A percentile compares a stretch with the other conserved stretches of the same genome.
These are phyloP conservation scores for Esperia sulphurella DNA, from an alignment of 2,888 invertebrate genomes.

Conservation along the genomic window DNA sequence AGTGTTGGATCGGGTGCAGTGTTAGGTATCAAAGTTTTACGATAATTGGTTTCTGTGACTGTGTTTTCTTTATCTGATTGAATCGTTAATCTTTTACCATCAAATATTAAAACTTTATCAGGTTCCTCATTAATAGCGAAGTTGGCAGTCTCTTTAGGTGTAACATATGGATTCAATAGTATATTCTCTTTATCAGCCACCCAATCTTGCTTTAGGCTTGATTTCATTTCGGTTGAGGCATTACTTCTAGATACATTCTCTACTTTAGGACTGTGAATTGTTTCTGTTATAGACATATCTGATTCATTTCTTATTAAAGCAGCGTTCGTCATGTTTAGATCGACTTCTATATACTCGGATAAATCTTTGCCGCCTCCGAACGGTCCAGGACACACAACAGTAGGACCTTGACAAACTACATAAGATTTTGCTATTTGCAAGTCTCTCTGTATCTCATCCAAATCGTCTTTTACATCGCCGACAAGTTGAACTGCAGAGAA, in stretches of 20 bases:
- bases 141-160: conserved; percentile 43
- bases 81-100: conserved; percentile 54
- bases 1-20: conserved; percentile 18
- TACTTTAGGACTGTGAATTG: conserved; percentile 49
- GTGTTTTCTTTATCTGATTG: conserved; percentile 32
- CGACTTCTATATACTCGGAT: conserved; percentile 61
- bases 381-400: conserved; percentile 28
- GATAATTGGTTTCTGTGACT: conserved; percentile 16
- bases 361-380: conserved; percentile 29
- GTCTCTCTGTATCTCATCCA: conserved; percentile 58
- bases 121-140: conserved; percentile 48
- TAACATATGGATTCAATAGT: conserved; percentile 49
- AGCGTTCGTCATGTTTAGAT: conserved; percentile 52
- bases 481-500: conserved; percentile 49
- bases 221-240: conserved; percentile 24
- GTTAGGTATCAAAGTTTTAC: conserved; percentile 24
- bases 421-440: conserved; percentile 17
- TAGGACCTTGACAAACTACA: background rate
- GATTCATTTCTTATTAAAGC: conserved; percentile 35
- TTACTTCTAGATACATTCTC: conserved; percentile 39
- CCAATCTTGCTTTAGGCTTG: conserved; percentile 36
- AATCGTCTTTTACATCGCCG: conserved; percentile 40
- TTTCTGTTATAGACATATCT: conserved; percentile 68
- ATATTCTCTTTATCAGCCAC: conserved; percentile 64
- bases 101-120: conserved; percentile 58